Evolutionary conservation across 2,888 invertebrate genomes (phyloP).

Genomic region (Oligia fasciuncula): DNA sequence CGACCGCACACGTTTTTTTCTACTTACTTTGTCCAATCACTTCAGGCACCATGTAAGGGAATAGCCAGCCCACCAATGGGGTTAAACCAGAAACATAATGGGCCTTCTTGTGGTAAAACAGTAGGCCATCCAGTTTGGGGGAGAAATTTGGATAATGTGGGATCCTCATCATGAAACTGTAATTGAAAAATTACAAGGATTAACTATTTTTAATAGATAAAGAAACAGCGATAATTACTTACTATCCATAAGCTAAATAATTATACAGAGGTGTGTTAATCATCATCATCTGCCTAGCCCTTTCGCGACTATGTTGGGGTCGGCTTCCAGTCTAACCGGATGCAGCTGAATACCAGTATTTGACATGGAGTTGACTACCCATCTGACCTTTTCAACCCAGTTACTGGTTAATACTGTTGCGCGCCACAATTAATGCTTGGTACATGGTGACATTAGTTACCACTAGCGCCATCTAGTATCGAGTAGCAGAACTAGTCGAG

Average conservation of each 20-base stretch:
- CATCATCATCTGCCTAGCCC: not conserved
- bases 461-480: too few relatives aligned
- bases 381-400: not conserved
- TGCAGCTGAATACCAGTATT: not conserved
- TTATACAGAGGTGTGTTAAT: not conserved
- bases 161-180: constrained; percentile 80
- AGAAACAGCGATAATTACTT: not conserved
- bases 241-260: not conserved
- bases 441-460: too few relatives aligned
- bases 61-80: constrained; percentile 98
- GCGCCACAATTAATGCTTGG: too few relatives aligned
- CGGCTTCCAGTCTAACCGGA: not conserved
- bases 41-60: constrained; percentile 96
- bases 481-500: too few relatives aligned
- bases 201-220: not conserved
- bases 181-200: constrained; percentile 36
- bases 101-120: constrained; percentile 96
- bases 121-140: constrained; percentile 94
- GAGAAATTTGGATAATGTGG: constrained; percentile 79
- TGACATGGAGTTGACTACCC: not conserved
- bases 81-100: constrained; percentile 95
- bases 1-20: not conserved
- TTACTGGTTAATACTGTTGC: too few relatives aligned
- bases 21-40: constrained; percentile 89
- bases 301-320: not conserved